Evolutionary conservation across 1,140 invertebrate species (phyloP), one percentile per base, ranked within the genome.

Genomic region (Diachasmimorpha longicaudata): DNA sequence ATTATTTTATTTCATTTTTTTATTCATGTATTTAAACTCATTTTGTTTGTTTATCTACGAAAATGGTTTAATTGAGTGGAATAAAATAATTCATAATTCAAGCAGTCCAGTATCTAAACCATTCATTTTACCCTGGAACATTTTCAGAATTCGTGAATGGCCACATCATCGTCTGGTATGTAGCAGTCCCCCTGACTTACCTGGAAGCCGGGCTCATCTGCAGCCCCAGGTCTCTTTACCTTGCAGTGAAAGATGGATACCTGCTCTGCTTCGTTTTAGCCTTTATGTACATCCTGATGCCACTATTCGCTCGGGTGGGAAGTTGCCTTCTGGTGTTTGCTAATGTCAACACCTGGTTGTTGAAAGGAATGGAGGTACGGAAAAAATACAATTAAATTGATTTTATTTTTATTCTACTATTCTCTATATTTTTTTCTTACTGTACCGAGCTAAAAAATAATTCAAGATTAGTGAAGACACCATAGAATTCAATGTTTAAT

Each of bases 291-390:
- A 79, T 85, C 67, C 63, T 88, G 23, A 85, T 86, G 75, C 87
- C 87, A 19, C 71, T 84, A 52, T 77, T 87, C 42, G 82, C 84
- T n/a, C 83, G 81, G 66, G 0, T 85, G n/a, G 84, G 82, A 66
- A 86, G 81, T 68, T 82, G 73, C 55, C 71, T 85, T 1, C 63
- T 89, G 55, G 79, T 75, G 16, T 82, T 83, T 68, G 71, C 78
- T 0, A 83, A 83, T 21, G 83, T 89, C 13, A 85, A 89, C 70
- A 55, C 81, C 11, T 88, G 87, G 81, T 77, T 89, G 11, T 81
- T 89, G 9, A 88, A 87, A 77, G 87, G 87, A 82, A 86, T 88
- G 74, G 87, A 89, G 83, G 87, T 89, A 85, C 85, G 78, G 75
- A 77, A 44, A 31, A n/a, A n/a, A n/a, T n/a, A 72, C 10, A 46